Evolutionary conservation across 2,113 vertebrate genomes (phyloP).

Genomic region (Psittacus erithacus): DNA sequence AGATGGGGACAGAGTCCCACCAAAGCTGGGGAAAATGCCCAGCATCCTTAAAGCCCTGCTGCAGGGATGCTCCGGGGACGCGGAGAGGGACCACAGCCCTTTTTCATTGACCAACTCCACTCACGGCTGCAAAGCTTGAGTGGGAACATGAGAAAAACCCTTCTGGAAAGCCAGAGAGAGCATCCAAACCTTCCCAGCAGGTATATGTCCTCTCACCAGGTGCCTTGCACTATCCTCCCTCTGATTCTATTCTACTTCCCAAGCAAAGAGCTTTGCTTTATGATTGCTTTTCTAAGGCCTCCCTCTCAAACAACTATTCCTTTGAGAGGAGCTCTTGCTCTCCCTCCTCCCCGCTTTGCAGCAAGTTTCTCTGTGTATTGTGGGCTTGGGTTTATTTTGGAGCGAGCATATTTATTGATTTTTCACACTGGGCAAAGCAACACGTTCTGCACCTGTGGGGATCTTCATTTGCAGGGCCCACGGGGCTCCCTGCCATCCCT

Average conservation of each 20-base stretch:
- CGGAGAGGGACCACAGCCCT: fast-evolving
- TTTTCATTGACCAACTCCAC: fast-evolving
- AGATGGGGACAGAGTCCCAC: slow-evolving; percentile 60
- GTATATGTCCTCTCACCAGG: fast-evolving
- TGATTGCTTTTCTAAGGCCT: neutral
- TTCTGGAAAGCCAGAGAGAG: neutral
- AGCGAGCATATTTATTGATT: slow-evolving; percentile 32
- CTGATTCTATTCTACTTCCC: neutral
- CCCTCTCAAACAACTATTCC: neutral
- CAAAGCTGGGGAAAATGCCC: neutral
- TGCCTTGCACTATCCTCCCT: neutral
- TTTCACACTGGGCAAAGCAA: neutral
- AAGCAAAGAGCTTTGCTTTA: neutral
- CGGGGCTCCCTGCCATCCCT: neutral
- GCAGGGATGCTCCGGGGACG: neutral
- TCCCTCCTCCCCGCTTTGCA: neutral
- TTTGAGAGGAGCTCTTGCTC: slow-evolving; percentile 38
- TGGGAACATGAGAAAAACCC: fast-evolving
- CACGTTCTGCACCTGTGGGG: neutral
- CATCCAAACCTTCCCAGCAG: neutral
- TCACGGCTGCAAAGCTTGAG: fast-evolving
- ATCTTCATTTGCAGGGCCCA: neutral
- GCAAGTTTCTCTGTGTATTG: neutral
- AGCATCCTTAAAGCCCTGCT: neutral
- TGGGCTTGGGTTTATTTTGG: neutral